Percentiles rank a stretch among this genome's conserved stretches.
Evolutionary conservation across 2,888 invertebrate genomes (phyloP).

Genomic region (Watsonalla cultraria): DNA sequence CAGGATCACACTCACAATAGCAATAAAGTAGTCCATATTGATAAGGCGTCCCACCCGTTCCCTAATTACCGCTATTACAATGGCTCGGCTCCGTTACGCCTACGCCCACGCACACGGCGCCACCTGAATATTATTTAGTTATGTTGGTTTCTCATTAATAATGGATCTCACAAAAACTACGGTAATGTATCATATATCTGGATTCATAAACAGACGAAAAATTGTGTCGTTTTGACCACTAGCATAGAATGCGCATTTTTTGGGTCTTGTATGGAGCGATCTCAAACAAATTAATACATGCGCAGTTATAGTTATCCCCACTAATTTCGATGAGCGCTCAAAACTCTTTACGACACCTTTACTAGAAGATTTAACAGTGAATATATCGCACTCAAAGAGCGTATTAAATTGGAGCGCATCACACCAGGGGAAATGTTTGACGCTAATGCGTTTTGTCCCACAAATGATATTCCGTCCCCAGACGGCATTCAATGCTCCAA

Average conservation of each 20-base stretch:
- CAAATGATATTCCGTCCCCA: background rate
- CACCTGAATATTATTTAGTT: conserved; percentile 4
- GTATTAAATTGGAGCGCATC: background rate
- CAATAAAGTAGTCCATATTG: conserved; percentile 11
- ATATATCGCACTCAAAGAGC: too few species aligned
- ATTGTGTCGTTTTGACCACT: too few species aligned
- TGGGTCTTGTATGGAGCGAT: too few species aligned
- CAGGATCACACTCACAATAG: background rate
- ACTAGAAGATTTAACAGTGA: too few species aligned
- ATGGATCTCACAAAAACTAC: background rate
- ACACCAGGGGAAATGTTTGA: background rate
- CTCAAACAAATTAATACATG: too few species aligned
- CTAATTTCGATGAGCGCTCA: too few species aligned
- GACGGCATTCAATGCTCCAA: background rate
- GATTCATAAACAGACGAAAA: too few species aligned
- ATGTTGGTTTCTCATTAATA: background rate
- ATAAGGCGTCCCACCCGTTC: conserved; percentile 17
- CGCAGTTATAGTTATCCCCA: too few species aligned
- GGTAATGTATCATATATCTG: too few species aligned
- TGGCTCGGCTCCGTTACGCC: conserved; percentile 6
- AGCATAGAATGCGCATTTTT: too few species aligned
- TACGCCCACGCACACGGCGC: conserved; percentile 4
- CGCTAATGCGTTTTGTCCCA: background rate
- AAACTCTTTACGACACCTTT: too few species aligned
- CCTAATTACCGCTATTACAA: conserved; percentile 23